These are phyloP conservation scores for Plusia festucae DNA, from an alignment of 2,888 invertebrate species.

Conservation along the genomic window DNA sequence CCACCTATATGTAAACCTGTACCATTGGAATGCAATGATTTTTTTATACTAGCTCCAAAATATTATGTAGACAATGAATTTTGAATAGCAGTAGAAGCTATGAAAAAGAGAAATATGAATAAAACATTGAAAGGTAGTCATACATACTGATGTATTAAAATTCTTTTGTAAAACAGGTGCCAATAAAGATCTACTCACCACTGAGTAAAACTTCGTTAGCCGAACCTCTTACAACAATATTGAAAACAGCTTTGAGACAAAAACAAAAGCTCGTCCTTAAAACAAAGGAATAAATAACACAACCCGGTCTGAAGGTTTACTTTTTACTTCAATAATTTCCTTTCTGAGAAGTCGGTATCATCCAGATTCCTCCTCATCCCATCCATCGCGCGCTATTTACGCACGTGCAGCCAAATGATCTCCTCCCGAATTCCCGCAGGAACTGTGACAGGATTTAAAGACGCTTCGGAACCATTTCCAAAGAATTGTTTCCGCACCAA, in stretches of 20 bases:
- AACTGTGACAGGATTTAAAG: conserved; percentile 44
- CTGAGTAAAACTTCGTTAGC: background rate
- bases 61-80: background rate
- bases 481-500: conserved; percentile 54
- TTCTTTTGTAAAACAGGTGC: background rate
- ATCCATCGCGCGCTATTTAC: conserved; percentile 41
- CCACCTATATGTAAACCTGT: background rate
- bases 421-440: conserved; percentile 28
- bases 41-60: background rate
- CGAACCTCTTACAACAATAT: background rate
- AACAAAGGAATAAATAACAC: conserved; percentile 27
- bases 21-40: background rate
- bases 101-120: too few species aligned
- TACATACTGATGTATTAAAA: background rate
- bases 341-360: conserved; percentile 28
- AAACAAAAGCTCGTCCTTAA: background rate
- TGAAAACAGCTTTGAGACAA: background rate
- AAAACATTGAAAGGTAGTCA: too few species aligned
- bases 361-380: conserved; percentile 43
- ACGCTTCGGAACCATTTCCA: conserved; percentile 27
- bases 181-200: background rate
- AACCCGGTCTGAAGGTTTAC: conserved; percentile 29
- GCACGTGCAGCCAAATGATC: conserved; percentile 52
- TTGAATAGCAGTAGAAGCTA: background rate
- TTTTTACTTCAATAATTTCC: conserved; percentile 14